Percentiles rank a stretch among this genome's conserved stretches.
phyloP scores from a whole-genome alignment of 2,797 vertebrate genomes.

The Schizopygopsis malacanthus region DNA sequence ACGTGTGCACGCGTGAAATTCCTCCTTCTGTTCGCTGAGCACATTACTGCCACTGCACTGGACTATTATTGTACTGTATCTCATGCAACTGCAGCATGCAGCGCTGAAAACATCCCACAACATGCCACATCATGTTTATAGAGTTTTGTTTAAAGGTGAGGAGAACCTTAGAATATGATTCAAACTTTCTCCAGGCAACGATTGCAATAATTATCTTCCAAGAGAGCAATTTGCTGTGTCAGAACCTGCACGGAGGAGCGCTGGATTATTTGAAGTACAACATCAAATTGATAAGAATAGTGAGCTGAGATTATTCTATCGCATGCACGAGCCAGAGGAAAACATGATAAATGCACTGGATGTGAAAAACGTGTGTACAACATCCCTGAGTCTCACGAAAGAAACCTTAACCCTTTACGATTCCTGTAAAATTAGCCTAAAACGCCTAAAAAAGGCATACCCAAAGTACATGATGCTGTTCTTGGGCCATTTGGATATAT shows the following conservation, averaged over 20 bases:
- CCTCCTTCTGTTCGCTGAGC: constrained; percentile 47
- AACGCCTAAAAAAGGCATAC: no score
- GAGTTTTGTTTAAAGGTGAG: constrained; percentile 64
- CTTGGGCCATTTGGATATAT: no score
- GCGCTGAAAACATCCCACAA: constrained; percentile 30
- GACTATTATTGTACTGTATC: constrained; percentile 26
- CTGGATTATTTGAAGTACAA: constrained; percentile 59
- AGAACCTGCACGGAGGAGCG: constrained; percentile 66
- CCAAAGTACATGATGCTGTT: no score
- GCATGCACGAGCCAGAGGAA: not conserved
- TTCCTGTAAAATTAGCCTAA: no score
- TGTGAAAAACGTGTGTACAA: not conserved
- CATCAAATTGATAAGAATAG: not conserved
- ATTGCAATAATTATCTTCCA: constrained; percentile 49
- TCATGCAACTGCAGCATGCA: constrained; percentile 11
- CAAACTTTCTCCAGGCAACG: constrained; percentile 65
- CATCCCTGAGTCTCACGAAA: not conserved
- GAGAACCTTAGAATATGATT: constrained; percentile 60
- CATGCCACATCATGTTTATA: constrained; percentile 69
- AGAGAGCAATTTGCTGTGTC: constrained; percentile 67
- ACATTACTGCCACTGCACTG: constrained; percentile 43
- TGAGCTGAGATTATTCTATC: not conserved
- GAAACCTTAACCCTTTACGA: no score
- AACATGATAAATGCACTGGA: not conserved
- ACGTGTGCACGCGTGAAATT: constrained; percentile 54